Evolutionary conservation across 2,113 vertebrate genomes (phyloP).

Genomic region (Spilogale gracilis): DNA sequence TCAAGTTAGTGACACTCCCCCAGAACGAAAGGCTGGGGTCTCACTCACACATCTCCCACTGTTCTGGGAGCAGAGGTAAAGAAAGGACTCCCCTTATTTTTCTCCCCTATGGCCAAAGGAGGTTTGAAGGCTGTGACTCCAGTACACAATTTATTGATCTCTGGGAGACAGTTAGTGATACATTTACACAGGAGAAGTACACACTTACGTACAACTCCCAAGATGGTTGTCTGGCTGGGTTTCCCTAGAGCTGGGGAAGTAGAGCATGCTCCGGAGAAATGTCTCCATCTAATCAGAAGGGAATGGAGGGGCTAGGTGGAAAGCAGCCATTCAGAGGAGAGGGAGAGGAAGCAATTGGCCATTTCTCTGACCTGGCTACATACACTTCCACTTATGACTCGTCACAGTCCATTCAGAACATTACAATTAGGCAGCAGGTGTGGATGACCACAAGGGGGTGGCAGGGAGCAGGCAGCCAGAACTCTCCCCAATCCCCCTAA

Average conservation of each 20-base stretch:
- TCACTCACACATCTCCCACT: not conserved
- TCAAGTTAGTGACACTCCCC: not conserved
- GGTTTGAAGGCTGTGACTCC: not conserved
- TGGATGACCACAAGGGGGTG: slow-evolving; percentile 26
- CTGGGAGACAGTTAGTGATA: not conserved
- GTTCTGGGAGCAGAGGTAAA: not conserved
- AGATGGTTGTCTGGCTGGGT: not conserved
- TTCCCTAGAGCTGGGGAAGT: not conserved
- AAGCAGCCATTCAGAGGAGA: not conserved
- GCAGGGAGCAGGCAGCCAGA: not conserved
- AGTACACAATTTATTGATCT: not conserved
- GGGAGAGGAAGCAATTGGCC: not conserved
- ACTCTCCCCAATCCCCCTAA: too few relatives aligned
- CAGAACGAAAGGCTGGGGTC: not conserved
- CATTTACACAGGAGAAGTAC: not conserved
- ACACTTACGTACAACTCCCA: not conserved
- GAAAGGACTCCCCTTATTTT: not conserved
- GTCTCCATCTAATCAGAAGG: not conserved
- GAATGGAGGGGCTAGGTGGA: too few relatives aligned
- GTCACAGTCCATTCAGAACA: not conserved
- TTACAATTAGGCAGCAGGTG: not conserved
- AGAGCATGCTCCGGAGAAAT: not conserved
- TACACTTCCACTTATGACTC: not conserved
- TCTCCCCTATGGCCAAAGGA: not conserved
- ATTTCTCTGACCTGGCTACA: not conserved